Percentiles rank a stretch among this genome's conserved stretches.
These are phyloP conservation scores for Aphelinus atriplicis DNA, from an alignment of 1,140 invertebrate genomes.

Conservation along the genomic window DNA sequence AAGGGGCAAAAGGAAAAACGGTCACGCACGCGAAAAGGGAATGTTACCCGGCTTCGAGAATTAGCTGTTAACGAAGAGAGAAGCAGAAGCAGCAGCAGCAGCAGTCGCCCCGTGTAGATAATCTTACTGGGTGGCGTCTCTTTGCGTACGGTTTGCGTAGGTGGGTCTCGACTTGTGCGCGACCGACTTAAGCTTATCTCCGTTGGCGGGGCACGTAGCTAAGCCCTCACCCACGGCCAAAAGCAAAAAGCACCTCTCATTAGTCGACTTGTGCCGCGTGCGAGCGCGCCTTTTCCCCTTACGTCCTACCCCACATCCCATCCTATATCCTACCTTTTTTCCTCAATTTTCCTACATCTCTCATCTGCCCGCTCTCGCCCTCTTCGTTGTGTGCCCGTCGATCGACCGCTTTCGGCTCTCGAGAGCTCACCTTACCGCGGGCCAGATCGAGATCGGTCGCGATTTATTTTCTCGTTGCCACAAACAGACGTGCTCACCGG, in stretches of 20 bases:
- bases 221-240: no score
- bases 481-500: no score
- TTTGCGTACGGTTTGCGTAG: constrained; percentile 12
- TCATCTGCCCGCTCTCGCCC: neutral
- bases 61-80: constrained; percentile 6
- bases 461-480: no score
- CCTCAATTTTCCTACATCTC: neutral
- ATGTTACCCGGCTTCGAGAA: neutral
- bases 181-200: constrained; percentile 45
- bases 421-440: no score
- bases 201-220: constrained; percentile 35
- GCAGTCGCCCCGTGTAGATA: constrained; percentile 12
- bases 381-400: neutral
- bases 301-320: neutral
- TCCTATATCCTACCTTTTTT: neutral
- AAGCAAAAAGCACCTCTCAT: constrained; percentile 39
- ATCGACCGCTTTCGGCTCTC: no score
- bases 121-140: constrained; percentile 1
- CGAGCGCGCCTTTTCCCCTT: neutral
- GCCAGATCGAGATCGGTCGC: no score
- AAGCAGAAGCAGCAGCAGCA: neutral
- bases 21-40: neutral
- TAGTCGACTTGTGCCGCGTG: constrained; percentile 34
- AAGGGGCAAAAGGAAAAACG: constrained; percentile 30
- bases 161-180: constrained; percentile 5